A percentile compares a stretch with the other conserved stretches of the same genome.
phyloP scores from a whole-genome alignment of 2,113 vertebrate species.

The Brachypteracias leptosomus region DNA sequence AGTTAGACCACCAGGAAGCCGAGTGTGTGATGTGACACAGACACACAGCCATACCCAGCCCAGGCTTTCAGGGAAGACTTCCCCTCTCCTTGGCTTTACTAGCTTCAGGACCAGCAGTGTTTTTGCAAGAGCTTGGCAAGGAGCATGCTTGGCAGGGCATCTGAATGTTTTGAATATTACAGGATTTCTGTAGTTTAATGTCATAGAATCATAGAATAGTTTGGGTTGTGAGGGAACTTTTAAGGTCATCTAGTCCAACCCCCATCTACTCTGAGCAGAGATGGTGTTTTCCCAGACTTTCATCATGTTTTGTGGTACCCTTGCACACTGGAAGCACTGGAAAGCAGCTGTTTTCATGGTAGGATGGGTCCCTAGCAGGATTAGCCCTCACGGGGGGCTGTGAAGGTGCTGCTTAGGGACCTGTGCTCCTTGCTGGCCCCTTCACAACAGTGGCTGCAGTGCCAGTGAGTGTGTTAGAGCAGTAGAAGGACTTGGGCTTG shows the following conservation, averaged over 20 bases:
- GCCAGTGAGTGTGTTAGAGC: not conserved
- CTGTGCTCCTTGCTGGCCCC: not conserved
- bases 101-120: not conserved
- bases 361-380: not conserved
- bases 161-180: not conserved
- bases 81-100: not conserved
- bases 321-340: not conserved
- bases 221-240: not conserved
- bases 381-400: not conserved
- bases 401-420: not conserved
- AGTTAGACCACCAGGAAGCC: not conserved
- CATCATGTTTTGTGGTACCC: rapidly evolving
- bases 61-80: not conserved
- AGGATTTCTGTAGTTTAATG: not conserved
- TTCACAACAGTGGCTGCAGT: not conserved
- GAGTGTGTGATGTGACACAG: not conserved
- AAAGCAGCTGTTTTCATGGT: not conserved
- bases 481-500: not conserved
- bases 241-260: not conserved
- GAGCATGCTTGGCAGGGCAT: not conserved
- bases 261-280: not conserved
- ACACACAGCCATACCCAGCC: not conserved
- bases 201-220: not conserved
- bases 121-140: not conserved
- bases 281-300: not conserved